Conservation (phyloP, 2,113 vertebrate genomes). For the Vidua macroura region DNA sequence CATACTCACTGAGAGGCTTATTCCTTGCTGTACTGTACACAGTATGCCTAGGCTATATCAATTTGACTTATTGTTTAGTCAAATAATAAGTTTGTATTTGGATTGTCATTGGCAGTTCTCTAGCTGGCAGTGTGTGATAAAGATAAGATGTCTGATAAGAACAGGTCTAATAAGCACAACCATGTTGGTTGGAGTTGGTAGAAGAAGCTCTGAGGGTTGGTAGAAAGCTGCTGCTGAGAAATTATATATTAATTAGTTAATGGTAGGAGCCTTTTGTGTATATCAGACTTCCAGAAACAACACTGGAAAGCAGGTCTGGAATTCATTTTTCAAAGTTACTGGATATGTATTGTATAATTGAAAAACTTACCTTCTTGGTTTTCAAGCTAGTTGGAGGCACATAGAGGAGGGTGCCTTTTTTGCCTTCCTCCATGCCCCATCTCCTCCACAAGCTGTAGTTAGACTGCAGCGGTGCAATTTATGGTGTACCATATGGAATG, state of each 20-base stretch:
- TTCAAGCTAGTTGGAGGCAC: background rate
- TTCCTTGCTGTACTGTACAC: background rate
- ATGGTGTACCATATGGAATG: background rate
- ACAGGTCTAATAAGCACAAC: background rate
- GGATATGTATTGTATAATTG: background rate
- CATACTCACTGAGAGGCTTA: fast-evolving
- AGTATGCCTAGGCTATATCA: background rate
- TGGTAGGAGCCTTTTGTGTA: background rate
- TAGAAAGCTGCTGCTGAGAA: background rate
- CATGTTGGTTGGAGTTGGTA: background rate
- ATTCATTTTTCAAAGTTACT: background rate
- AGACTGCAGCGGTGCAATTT: background rate
- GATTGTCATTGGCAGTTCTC: background rate
- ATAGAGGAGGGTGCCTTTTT: background rate
- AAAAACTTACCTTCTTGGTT: background rate
- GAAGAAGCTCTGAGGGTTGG: background rate
- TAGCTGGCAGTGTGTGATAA: background rate
- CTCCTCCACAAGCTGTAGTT: background rate
- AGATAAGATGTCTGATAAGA: background rate
- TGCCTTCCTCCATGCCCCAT: background rate
- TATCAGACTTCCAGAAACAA: background rate
- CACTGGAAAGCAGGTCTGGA: background rate
- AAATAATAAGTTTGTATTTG: background rate
- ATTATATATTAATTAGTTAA: background rate
- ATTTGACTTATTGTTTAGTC: fast-evolving